A percentile compares a stretch with the other conserved stretches of the same genome.
Conservation (phyloP, 1,140 invertebrate genomes). For the Elysia chlorotica region DNA sequence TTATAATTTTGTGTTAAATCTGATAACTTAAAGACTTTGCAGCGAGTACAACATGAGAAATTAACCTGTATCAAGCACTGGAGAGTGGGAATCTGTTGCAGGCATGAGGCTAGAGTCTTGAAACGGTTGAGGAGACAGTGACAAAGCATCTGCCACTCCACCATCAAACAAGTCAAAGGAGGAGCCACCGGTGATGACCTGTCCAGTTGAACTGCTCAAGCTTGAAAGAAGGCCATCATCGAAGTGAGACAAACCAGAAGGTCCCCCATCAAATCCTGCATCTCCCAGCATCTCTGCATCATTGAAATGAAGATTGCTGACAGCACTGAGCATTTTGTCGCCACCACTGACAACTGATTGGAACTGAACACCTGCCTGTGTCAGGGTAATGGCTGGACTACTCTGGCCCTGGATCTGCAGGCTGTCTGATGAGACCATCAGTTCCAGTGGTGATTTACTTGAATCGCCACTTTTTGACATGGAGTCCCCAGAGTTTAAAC, state of each 20-base stretch:
- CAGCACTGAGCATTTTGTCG: slow-evolving; percentile 62
- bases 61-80: slow-evolving; percentile 20
- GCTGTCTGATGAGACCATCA: slow-evolving; percentile 38
- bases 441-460: slow-evolving; percentile 47
- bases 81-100: slow-evolving; percentile 22
- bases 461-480: slow-evolving; percentile 7
- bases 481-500: not conserved
- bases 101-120: slow-evolving; percentile 70
- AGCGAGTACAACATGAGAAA: no score
- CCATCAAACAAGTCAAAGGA: slow-evolving; percentile 74
- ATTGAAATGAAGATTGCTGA: slow-evolving; percentile 50
- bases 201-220: slow-evolving; percentile 40
- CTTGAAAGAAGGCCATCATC: slow-evolving; percentile 57
- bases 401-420: slow-evolving; percentile 44
- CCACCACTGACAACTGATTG: slow-evolving; percentile 44
- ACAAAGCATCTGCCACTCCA: slow-evolving; percentile 68
- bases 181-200: slow-evolving; percentile 36
- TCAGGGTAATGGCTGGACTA: slow-evolving; percentile 50
- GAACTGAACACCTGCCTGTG: slow-evolving; percentile 37
- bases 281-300: slow-evolving; percentile 60
- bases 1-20: no score
- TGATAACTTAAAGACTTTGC: no score
- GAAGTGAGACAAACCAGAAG: slow-evolving; percentile 48
- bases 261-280: slow-evolving; percentile 56
- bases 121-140: slow-evolving; percentile 56